phyloP scores from a whole-genome alignment of 1,140 invertebrate genomes.

The Musca vetustissima region DNA sequence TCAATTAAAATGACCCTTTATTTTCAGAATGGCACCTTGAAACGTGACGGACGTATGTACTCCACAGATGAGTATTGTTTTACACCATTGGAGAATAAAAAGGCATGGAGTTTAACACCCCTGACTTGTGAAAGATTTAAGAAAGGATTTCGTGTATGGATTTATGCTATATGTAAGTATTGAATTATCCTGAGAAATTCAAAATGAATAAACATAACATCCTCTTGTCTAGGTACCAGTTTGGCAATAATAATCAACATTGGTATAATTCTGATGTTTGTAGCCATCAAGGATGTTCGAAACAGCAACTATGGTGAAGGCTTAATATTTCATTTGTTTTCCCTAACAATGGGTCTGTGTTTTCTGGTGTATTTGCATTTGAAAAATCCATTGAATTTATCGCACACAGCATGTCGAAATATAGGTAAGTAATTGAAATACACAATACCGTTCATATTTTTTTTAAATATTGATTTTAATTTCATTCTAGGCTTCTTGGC shows the following conservation, averaged over 20 bases:
- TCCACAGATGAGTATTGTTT: slow-evolving; percentile 48
- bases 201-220: background rate
- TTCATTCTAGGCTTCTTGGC: slow-evolving; percentile 61
- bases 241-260: slow-evolving; percentile 48
- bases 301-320: slow-evolving; percentile 46
- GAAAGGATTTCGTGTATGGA: slow-evolving; percentile 47
- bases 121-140: slow-evolving; percentile 47
- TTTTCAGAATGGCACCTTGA: slow-evolving; percentile 37
- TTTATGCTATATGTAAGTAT: slow-evolving; percentile 48
- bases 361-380: slow-evolving; percentile 43
- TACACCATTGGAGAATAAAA: slow-evolving; percentile 44
- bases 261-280: slow-evolving; percentile 39
- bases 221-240: slow-evolving; percentile 36
- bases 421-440: slow-evolving; percentile 34
- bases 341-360: slow-evolving; percentile 36
- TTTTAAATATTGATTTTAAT: background rate
- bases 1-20: too few species aligned
- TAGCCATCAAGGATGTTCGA: slow-evolving; percentile 38
- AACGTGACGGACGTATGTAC: slow-evolving; percentile 32
- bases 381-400: slow-evolving; percentile 46
- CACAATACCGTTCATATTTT: too few species aligned
- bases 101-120: slow-evolving; percentile 41
- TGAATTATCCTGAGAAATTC: too few species aligned
- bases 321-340: slow-evolving; percentile 46
- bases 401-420: slow-evolving; percentile 42